Conservation (phyloP, 2,113 vertebrate species). For the Desmodus rotundus region DNA sequence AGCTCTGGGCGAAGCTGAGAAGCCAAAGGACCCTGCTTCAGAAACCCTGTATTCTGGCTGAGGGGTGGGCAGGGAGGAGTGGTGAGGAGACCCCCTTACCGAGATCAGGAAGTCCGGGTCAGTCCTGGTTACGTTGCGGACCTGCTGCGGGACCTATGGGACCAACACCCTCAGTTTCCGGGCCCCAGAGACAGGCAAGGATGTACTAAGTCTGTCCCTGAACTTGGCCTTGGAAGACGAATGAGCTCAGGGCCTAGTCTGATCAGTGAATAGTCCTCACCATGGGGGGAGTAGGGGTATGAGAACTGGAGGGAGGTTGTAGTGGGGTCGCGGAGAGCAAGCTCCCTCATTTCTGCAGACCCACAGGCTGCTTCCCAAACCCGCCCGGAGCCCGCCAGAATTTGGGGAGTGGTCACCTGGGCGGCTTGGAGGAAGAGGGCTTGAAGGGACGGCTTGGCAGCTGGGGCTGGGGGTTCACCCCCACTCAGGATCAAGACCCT, state of each 20-base stretch:
- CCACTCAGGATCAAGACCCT: neutral
- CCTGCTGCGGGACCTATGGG: neutral
- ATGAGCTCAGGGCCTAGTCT: slow-evolving; percentile 10
- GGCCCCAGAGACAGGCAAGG: neutral
- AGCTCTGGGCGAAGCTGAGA: neutral
- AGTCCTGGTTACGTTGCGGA: neutral
- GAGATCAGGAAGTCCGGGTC: neutral
- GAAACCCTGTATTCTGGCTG: neutral
- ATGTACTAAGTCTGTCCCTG: neutral
- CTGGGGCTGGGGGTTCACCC: neutral
- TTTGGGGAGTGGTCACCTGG: neutral
- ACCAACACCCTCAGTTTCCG: neutral
- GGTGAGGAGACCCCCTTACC: neutral
- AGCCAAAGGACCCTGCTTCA: neutral
- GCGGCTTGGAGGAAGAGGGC: neutral
- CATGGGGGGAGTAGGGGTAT: neutral
- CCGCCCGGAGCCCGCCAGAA: neutral
- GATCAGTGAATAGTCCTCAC: neutral
- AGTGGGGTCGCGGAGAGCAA: neutral
- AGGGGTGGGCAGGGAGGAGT: neutral
- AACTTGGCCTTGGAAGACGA: neutral
- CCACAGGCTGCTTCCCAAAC: neutral
- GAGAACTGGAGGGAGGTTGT: neutral
- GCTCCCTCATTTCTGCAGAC: neutral
- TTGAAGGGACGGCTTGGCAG: neutral